Conservation (phyloP, 2,888 invertebrate species). For the Miltochrista miniata region DNA sequence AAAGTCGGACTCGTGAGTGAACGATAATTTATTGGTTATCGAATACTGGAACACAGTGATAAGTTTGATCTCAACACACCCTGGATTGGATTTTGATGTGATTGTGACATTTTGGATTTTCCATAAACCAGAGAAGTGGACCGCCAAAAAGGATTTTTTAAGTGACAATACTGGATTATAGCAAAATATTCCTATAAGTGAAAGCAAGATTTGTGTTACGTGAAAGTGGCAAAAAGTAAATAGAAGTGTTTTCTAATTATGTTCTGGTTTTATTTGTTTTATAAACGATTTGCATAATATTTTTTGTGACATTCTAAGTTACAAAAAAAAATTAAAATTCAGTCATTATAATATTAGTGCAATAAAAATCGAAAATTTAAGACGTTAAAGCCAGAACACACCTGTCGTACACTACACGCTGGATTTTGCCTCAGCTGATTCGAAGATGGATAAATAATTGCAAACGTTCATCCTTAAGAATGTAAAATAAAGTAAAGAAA, state of each 20-base stretch:
- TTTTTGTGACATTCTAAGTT: neutral
- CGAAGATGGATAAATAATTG: constrained; percentile 46
- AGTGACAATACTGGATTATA: constrained; percentile 71
- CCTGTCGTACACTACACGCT: constrained; percentile 54
- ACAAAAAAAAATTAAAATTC: neutral
- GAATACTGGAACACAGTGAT: constrained; percentile 88
- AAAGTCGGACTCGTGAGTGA: constrained; percentile 79
- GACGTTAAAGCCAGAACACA: constrained; percentile 41
- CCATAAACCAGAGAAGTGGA: constrained; percentile 73
- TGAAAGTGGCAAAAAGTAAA: constrained; percentile 65
- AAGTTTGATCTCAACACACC: constrained; percentile 71
- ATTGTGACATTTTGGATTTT: constrained; percentile 70
- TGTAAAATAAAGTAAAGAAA: constrained; percentile 25
- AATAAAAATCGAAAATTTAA: constrained; percentile 30
- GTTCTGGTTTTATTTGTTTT: constrained; percentile 43
- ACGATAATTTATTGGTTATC: constrained; percentile 80
- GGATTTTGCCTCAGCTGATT: constrained; percentile 67
- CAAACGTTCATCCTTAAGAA: constrained; percentile 52
- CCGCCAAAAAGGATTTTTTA: constrained; percentile 68
- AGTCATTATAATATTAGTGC: neutral
- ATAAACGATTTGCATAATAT: constrained; percentile 37
- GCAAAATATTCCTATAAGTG: constrained; percentile 54
- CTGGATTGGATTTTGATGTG: constrained; percentile 78
- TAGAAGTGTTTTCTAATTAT: constrained; percentile 49
- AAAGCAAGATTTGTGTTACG: constrained; percentile 52